Percentiles rank a stretch among this genome's conserved stretches.
These are phyloP conservation scores for Opisthograptis luteolata DNA, from an alignment of 2,888 invertebrate genomes.

Conservation along the genomic window DNA sequence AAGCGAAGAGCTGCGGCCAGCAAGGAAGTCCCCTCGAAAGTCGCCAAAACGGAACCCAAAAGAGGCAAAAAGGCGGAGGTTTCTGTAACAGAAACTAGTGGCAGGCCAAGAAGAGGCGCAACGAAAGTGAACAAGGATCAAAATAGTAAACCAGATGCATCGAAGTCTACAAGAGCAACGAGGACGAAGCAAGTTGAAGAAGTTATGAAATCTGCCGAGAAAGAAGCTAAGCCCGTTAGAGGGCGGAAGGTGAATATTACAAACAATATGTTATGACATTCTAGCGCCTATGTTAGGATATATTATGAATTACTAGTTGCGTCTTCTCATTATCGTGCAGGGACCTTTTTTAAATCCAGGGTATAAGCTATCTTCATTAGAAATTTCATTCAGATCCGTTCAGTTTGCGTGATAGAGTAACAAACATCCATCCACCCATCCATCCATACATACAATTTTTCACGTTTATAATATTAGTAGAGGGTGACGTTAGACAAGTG, in stretches of 20 bases:
- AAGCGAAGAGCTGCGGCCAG: slow-evolving; percentile 41
- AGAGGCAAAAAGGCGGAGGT: slow-evolving; percentile 39
- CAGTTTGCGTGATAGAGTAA: too few relatives aligned
- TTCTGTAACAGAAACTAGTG: neutral
- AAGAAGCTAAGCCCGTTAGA: slow-evolving; percentile 4
- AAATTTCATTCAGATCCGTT: too few relatives aligned
- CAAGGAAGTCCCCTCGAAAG: slow-evolving; percentile 40
- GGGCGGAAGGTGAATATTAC: slow-evolving; percentile 4
- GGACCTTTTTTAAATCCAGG: too few relatives aligned
- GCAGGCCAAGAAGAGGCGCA: neutral
- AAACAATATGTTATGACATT: neutral
- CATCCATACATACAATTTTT: too few relatives aligned
- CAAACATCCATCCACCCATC: too few relatives aligned
- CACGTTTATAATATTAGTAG: too few relatives aligned
- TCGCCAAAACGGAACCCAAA: slow-evolving; percentile 31
- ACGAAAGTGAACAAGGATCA: neutral
- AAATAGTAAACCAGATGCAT: neutral
- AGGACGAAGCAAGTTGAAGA: neutral
- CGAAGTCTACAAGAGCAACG: slow-evolving; percentile 17
- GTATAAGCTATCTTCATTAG: too few relatives aligned
- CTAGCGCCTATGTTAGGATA: too few relatives aligned
- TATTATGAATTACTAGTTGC: too few relatives aligned
- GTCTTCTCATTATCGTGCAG: too few relatives aligned
- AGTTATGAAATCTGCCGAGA: neutral
- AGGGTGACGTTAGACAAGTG: too few relatives aligned